A percentile compares a stretch with the other conserved stretches of the same genome.
These are phyloP conservation scores for Phorcus lineatus DNA, from an alignment of 2,888 invertebrate species.

Conservation along the genomic window DNA sequence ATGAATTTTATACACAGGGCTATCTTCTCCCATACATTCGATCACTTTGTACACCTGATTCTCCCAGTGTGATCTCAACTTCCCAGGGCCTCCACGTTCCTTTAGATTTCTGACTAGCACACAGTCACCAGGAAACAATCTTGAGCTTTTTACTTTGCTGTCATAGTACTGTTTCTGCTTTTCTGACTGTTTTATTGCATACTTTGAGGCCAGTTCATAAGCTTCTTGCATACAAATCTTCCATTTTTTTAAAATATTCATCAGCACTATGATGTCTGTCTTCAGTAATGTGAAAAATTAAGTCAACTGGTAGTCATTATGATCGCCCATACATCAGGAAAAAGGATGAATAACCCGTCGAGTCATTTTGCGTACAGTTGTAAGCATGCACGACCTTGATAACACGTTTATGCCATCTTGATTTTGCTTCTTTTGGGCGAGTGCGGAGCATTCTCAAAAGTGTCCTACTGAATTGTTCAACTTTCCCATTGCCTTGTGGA, in stretches of 20 bases:
- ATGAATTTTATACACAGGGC: constrained; percentile 27
- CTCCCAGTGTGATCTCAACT: constrained; percentile 31
- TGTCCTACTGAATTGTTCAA: constrained; percentile 21
- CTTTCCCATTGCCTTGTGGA: constrained; percentile 27
- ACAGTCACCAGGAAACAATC: constrained; percentile 12
- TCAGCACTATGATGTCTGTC: background rate
- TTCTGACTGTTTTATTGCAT: background rate
- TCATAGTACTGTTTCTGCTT: background rate
- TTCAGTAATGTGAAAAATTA: constrained; percentile 2
- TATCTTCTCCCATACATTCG: constrained; percentile 14
- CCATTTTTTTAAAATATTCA: too few relatives aligned
- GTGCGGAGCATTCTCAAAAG: constrained; percentile 27
- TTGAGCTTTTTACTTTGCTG: background rate
- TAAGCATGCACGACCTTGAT: background rate
- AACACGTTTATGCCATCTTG: constrained; percentile 16
- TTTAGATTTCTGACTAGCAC: constrained; percentile 28
- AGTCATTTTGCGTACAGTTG: background rate
- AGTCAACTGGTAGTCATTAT: constrained; percentile 25
- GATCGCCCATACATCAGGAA: constrained; percentile 26
- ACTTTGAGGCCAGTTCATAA: constrained; percentile 16
- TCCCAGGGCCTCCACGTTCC: constrained; percentile 32
- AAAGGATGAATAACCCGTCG: background rate
- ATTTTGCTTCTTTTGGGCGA: background rate
- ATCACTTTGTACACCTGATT: constrained; percentile 24
- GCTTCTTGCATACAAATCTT: constrained; percentile 27